phyloP scores from a whole-genome alignment of 64 coral and sea anemone species.

The Cladopsammia gracilis region DNA sequence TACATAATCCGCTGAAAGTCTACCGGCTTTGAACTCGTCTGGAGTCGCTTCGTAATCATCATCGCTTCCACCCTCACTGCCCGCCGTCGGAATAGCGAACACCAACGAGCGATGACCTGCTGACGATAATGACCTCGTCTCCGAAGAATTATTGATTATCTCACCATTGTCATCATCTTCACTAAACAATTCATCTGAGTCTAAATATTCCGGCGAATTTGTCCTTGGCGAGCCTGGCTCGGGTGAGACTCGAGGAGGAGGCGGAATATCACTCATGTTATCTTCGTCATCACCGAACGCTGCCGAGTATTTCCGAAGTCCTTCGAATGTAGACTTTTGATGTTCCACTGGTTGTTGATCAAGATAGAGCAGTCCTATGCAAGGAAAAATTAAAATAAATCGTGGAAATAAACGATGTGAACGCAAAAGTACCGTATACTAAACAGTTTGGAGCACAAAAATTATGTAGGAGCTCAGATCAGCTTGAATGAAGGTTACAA shows the following conservation, averaged over 20 bases:
- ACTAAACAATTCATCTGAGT: neutral
- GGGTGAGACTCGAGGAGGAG: slow-evolving; percentile 53
- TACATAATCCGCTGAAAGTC: slow-evolving; percentile 69
- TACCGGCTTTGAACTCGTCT: slow-evolving; percentile 6
- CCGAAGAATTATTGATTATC: slow-evolving; percentile 7
- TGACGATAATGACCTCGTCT: slow-evolving; percentile 21
- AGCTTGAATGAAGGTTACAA: too few relatives aligned
- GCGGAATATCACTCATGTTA: neutral
- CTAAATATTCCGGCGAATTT: neutral
- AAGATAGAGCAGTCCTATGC: slow-evolving; percentile 18
- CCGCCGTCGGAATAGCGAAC: slow-evolving; percentile 58
- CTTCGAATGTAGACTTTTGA: slow-evolving; percentile 2
- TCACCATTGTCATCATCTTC: slow-evolving; percentile 35
- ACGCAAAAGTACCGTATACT: neutral
- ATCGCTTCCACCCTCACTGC: slow-evolving; percentile 25
- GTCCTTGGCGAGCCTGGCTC: slow-evolving; percentile 15
- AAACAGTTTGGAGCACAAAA: too few relatives aligned
- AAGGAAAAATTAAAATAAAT: neutral
- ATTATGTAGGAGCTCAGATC: too few relatives aligned
- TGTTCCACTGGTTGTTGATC: slow-evolving; percentile 31
- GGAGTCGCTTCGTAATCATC: neutral
- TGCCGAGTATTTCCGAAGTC: slow-evolving; percentile 61
- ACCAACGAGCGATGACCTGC: slow-evolving; percentile 44
- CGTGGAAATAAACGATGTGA: neutral
- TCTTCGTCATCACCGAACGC: slow-evolving; percentile 54